These are phyloP conservation scores for Ctenopoma multispine DNA, from an alignment of 2,797 vertebrate species.

Conservation along the genomic window DNA sequence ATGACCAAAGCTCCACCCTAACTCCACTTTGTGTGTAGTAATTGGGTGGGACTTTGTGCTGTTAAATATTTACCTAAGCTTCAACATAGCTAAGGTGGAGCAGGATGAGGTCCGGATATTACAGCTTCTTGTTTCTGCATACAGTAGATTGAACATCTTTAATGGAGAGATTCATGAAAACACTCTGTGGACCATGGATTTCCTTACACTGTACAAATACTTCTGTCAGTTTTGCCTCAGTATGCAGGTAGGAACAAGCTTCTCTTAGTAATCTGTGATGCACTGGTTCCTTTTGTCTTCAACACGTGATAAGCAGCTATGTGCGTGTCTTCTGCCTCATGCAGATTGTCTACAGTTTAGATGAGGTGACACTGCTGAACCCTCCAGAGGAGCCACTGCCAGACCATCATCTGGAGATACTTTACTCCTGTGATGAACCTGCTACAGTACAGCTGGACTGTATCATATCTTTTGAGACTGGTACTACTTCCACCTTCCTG, in stretches of 20 bases:
- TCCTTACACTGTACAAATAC: slow-evolving; percentile 26
- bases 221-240: slow-evolving; percentile 59
- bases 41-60: slow-evolving; percentile 64
- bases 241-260: slow-evolving; percentile 71
- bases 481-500: slow-evolving; percentile 50
- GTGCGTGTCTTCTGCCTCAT: slow-evolving; percentile 18
- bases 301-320: neutral
- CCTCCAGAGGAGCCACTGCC: slow-evolving; percentile 76
- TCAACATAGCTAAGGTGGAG: slow-evolving; percentile 54
- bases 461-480: slow-evolving; percentile 77
- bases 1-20: slow-evolving; percentile 24
- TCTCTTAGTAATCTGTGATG: slow-evolving; percentile 1
- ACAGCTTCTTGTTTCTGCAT: slow-evolving; percentile 13
- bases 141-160: slow-evolving; percentile 1
- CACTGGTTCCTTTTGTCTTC: neutral
- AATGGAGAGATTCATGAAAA: slow-evolving; percentile 32
- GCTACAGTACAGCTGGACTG: slow-evolving; percentile 77
- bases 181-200: slow-evolving; percentile 56
- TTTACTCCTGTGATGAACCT: slow-evolving; percentile 77
- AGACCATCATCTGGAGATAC: slow-evolving; percentile 63
- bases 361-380: slow-evolving; percentile 78
- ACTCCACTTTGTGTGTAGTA: slow-evolving; percentile 7
- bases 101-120: slow-evolving; percentile 83
- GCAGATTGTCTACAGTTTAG: slow-evolving; percentile 59
- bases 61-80: slow-evolving; percentile 80